Evolutionary conservation across 2,797 vertebrate species (phyloP).

Genomic region (Peromyscus eremicus): DNA sequence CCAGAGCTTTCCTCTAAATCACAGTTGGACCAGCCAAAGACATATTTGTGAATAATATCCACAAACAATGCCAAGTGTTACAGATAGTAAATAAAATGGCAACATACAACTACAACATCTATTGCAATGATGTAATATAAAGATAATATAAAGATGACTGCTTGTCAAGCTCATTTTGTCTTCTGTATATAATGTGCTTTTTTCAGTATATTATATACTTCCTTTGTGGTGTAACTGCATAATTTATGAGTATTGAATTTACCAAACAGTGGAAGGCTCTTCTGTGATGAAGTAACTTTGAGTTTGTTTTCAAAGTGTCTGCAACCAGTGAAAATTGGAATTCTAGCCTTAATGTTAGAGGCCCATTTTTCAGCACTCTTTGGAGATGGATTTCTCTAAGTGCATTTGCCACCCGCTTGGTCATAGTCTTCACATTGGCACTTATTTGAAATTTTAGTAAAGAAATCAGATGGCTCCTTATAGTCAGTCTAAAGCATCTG

Average conservation of each 20-base stretch:
- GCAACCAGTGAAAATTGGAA: conserved; percentile 32
- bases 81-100: conserved; percentile 66
- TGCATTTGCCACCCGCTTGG: conserved; percentile 30
- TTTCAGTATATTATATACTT: conserved; percentile 21
- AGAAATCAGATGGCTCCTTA: conserved; percentile 63
- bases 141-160: conserved; percentile 24
- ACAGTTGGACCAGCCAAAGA: conserved; percentile 36
- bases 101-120: conserved; percentile 57
- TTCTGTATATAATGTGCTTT: conserved; percentile 54
- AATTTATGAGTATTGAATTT: conserved; percentile 44
- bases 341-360: conserved; percentile 15
- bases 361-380: conserved; percentile 52
- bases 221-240: conserved; percentile 1
- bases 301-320: conserved; percentile 57
- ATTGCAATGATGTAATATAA: conserved; percentile 38
- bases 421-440: conserved; percentile 44
- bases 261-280: background rate
- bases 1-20: conserved; percentile 26
- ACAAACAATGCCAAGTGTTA: background rate
- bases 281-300: background rate
- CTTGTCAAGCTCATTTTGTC: conserved; percentile 50
- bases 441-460: conserved; percentile 61
- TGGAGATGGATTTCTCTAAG: conserved; percentile 57
- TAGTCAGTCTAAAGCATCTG: conserved; percentile 30
- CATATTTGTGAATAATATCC: accelerated